phyloP scores from a whole-genome alignment of 2,888 invertebrate genomes.

The Xestia sexstrigata region DNA sequence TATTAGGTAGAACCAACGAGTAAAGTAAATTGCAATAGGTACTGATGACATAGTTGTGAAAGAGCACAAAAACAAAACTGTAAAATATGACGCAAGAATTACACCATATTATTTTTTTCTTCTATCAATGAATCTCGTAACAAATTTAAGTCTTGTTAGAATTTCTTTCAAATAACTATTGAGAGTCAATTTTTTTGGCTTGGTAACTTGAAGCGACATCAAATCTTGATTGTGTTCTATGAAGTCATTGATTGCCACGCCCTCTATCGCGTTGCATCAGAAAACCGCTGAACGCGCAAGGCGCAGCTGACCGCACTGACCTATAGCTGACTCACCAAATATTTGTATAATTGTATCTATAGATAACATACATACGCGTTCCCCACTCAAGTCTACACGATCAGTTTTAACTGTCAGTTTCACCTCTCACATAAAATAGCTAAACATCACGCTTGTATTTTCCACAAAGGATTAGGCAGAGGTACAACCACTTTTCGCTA shows the following conservation, averaged over 20 bases:
- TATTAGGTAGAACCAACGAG: background rate
- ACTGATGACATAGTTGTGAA: background rate
- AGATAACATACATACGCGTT: background rate
- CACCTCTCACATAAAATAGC: background rate
- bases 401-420: conserved; percentile 32
- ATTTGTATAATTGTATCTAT: background rate
- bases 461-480: background rate
- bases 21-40: background rate
- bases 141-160: background rate
- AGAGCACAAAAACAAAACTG: background rate
- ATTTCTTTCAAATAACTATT: background rate
- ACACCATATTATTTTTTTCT: conserved; percentile 10
- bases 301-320: too few relatives aligned
- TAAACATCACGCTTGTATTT: background rate
- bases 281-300: background rate
- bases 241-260: background rate
- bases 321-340: background rate
- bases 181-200: background rate
- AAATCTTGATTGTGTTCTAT: background rate
- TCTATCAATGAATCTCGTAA: background rate
- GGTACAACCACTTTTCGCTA: background rate
- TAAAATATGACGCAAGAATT: background rate
- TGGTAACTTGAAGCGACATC: background rate
- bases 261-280: conserved; percentile 7
- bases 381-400: background rate